Evolutionary conservation across 2,888 invertebrate species (phyloP).

Genomic region (Galerucella nymphaeae): DNA sequence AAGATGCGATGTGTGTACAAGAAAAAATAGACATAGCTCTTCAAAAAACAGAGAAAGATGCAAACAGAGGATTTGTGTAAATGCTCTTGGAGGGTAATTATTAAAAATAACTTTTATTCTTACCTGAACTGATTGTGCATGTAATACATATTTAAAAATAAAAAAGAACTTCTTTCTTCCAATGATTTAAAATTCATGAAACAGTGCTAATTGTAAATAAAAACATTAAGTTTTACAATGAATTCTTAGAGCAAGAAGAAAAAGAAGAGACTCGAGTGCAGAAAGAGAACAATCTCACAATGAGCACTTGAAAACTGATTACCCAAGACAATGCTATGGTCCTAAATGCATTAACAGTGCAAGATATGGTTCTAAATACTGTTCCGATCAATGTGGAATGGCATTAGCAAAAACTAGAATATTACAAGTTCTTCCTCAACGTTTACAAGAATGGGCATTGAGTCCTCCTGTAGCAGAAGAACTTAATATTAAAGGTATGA

Average conservation of each 20-base stretch:
- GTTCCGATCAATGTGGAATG: slow-evolving; percentile 91
- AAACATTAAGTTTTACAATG: not conserved
- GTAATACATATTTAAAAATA: slow-evolving; percentile 45
- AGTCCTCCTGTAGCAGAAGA: slow-evolving; percentile 89
- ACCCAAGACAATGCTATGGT: slow-evolving; percentile 89
- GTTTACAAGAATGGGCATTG: slow-evolving; percentile 94
- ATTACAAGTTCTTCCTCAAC: slow-evolving; percentile 74
- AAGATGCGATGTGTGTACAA: slow-evolving; percentile 73
- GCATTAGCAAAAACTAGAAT: slow-evolving; percentile 87
- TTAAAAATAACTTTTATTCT: slow-evolving; percentile 1
- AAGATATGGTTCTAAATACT: slow-evolving; percentile 87
- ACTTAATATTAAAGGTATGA: slow-evolving; percentile 68
- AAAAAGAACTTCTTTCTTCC: not conserved
- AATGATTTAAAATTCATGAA: not conserved
- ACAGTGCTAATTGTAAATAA: not conserved
- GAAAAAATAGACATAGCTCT: slow-evolving; percentile 56
- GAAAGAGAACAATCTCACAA: slow-evolving; percentile 66
- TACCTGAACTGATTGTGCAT: no score
- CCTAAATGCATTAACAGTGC: slow-evolving; percentile 87
- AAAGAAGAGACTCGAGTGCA: slow-evolving; percentile 60
- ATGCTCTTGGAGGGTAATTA: slow-evolving; percentile 59
- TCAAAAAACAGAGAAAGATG: slow-evolving; percentile 64
- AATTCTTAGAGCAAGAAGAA: slow-evolving; percentile 58
- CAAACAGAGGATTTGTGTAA: slow-evolving; percentile 67
- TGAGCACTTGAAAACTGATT: slow-evolving; percentile 69